Conservation (phyloP, 1,140 invertebrate species). For the Philotrypesis tridentata region DNA sequence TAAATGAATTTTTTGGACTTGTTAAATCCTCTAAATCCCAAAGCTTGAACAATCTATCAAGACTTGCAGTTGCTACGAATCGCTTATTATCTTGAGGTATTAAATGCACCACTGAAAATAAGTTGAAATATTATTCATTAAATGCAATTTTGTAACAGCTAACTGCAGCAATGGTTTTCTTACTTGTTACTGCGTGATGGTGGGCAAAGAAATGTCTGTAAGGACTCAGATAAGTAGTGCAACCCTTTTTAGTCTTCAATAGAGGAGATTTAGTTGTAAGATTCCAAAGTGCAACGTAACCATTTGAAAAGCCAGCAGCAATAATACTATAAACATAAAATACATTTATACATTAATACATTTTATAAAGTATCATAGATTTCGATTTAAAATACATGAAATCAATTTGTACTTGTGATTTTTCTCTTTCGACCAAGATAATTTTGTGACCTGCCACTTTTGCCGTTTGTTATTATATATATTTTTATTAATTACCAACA, state of each 20-base stretch:
- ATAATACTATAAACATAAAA: slow-evolving; percentile 67
- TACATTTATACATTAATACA: not conserved
- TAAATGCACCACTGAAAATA: slow-evolving; percentile 64
- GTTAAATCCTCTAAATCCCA: slow-evolving; percentile 72
- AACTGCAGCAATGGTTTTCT: slow-evolving; percentile 26
- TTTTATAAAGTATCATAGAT: not conserved
- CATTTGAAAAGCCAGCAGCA: slow-evolving; percentile 79
- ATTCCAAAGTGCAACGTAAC: slow-evolving; percentile 78
- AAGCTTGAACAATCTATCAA: slow-evolving; percentile 72
- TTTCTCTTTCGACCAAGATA: slow-evolving; percentile 71
- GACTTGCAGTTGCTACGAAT: slow-evolving; percentile 69
- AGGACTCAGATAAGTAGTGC: slow-evolving; percentile 67
- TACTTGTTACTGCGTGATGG: slow-evolving; percentile 66
- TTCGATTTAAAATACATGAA: slow-evolving; percentile 17
- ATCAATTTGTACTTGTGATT: slow-evolving; percentile 63
- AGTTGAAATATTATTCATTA: not conserved
- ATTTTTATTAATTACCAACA: slow-evolving; percentile 62
- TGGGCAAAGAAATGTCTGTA: slow-evolving; percentile 72
- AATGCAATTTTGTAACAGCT: not conserved
- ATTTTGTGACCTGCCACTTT: slow-evolving; percentile 68
- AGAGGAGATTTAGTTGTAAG: slow-evolving; percentile 74
- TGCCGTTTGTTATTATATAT: slow-evolving; percentile 57
- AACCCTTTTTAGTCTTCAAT: slow-evolving; percentile 64
- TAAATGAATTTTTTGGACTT: slow-evolving; percentile 57
- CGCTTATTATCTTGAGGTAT: slow-evolving; percentile 65